Evolutionary conservation across 2,113 vertebrate genomes (phyloP), one percentile per base, ranked within the genome.

Genomic region (Electrona antarctica): DNA sequence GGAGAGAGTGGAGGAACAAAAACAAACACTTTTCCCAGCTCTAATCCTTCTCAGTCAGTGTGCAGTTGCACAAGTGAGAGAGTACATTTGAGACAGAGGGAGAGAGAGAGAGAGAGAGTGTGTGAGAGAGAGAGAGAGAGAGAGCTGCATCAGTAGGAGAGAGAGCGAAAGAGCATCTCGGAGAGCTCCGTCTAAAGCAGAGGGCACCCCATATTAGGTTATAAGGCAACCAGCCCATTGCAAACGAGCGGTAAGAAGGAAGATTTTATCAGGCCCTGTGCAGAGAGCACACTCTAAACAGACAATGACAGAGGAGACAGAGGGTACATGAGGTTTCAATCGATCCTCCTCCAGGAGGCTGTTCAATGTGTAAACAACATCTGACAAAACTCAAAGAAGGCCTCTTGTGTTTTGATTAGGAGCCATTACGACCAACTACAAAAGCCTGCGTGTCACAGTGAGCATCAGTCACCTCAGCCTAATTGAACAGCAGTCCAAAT

Each of bases 201-300:
- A 80, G 74, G 85, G 80, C 68, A 85, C 83, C 91, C 92, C 91
- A 91, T 93, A 93, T 94, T 93, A 90, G 93, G 93, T 71, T 73
- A 87, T 79, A 77, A 85, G 74, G 80, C 79, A 85, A 85, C 64
- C 6, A 14, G 69, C 57, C 70, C 66, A 55, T 54, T 50, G 54
- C 74, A 72, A 80, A 41, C 54, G 54, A 69, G 63, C 78, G 41
- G 74, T 64, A 76, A 69, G 66, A 75, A 52, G 60, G 58, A 50
- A 90, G 88, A 90, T 91, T 48, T 77, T 86, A 92, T 92, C 92
- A 77, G 68, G 28, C 15, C 48, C 50, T 46, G 3, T 41, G 5
- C 3, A 41, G 33, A 60, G 49, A 74, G 81, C 56, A 12, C 59
- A 48, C 76, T 78, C 68, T 82, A 84, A 89, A 69, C 28, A 50